These are phyloP conservation scores for Gadopsis bispinosus DNA, from an alignment of 2,797 vertebrate species.

Conservation along the genomic window DNA sequence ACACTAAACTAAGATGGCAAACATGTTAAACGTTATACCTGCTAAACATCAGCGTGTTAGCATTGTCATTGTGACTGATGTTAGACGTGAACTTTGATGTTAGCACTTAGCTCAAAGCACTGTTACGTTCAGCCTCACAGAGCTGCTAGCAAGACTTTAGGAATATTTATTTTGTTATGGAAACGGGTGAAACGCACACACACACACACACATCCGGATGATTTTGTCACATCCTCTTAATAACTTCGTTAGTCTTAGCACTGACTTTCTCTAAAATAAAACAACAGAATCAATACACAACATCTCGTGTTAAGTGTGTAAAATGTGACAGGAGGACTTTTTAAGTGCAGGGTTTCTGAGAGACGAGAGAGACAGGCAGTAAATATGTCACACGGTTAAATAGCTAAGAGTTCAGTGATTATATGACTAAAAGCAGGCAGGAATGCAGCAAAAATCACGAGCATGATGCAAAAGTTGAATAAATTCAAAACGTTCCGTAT, in stretches of 20 bases:
- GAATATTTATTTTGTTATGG: too few relatives aligned
- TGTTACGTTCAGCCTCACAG: too few relatives aligned
- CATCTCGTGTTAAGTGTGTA: too few relatives aligned
- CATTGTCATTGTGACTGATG: too few relatives aligned
- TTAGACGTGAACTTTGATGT: too few relatives aligned
- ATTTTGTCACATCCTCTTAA: not conserved
- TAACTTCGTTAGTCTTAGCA: not conserved
- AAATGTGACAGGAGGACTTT: constrained; percentile 2
- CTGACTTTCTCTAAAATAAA: not conserved
- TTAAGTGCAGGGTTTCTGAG: constrained; percentile 48
- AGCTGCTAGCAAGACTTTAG: too few relatives aligned
- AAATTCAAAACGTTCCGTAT: constrained; percentile 63
- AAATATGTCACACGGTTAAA: constrained; percentile 75
- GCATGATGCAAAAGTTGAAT: constrained; percentile 67
- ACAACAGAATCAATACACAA: not conserved
- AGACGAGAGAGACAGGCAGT: constrained; percentile 64
- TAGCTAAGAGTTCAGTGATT: constrained; percentile 65
- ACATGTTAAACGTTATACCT: not conserved
- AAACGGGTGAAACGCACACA: not conserved
- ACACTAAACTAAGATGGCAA: not conserved
- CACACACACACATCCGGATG: too few relatives aligned
- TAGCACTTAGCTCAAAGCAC: too few relatives aligned
- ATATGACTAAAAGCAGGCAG: constrained; percentile 75
- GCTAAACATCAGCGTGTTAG: not conserved
- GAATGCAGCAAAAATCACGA: constrained; percentile 65